phyloP scores from a whole-genome alignment of 2,797 vertebrate genomes.

The Epinephelus awoara region DNA sequence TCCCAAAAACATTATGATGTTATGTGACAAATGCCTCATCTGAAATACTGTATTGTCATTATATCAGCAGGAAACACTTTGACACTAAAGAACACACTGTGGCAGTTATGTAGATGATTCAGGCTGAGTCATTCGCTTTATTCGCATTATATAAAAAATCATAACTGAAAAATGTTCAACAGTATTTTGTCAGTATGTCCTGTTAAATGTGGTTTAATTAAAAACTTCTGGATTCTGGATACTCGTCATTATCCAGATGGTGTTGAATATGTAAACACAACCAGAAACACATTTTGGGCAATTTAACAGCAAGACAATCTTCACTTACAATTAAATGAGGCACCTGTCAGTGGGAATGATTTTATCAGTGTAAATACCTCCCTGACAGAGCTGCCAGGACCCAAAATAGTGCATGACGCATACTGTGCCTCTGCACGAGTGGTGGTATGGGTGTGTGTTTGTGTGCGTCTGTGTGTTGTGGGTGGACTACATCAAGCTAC shows the following conservation, averaged over 20 bases:
- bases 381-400: slow-evolving; percentile 45
- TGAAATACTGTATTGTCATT: slow-evolving; percentile 1
- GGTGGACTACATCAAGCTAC: slow-evolving; percentile 23
- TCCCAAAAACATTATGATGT: slow-evolving; percentile 1
- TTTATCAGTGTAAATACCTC: slow-evolving; percentile 56
- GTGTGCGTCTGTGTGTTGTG: slow-evolving; percentile 31
- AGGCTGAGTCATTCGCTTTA: neutral
- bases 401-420: slow-evolving; percentile 63
- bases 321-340: slow-evolving; percentile 36
- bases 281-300: neutral
- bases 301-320: slow-evolving; percentile 33
- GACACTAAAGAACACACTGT: neutral
- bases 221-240: neutral
- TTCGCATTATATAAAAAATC: neutral
- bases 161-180: neutral
- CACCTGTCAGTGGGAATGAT: slow-evolving; percentile 49
- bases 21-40: slow-evolving; percentile 11
- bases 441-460: slow-evolving; percentile 21
- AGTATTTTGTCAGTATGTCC: neutral
- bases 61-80: slow-evolving; percentile 2
- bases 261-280: slow-evolving; percentile 2
- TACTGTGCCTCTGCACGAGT: slow-evolving; percentile 41
- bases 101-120: neutral
- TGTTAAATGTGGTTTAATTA: slow-evolving; percentile 1
- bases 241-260: neutral